Base-by-base conservation (phyloP, 2,888 invertebrate species). In the Caenorhabditis sulstoni region DNA sequence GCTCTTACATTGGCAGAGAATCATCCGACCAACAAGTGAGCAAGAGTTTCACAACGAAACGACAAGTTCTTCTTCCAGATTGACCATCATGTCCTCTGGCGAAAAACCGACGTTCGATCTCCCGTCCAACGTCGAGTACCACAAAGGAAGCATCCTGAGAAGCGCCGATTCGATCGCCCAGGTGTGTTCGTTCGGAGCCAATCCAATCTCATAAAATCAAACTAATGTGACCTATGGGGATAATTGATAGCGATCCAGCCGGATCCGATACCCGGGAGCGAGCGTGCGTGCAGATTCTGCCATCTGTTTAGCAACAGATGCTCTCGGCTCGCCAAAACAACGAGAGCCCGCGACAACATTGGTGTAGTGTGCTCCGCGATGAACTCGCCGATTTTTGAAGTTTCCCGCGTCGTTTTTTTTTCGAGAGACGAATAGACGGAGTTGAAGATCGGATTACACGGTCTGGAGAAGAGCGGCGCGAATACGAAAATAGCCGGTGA, bases 1-100 rank as follows among this genome's bases (percentile, higher is more conserved):
- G 84, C 84, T 2, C 62, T 86, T 9, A 84, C 80, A 7, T 50
- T 86, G 64, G 86, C 86, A 41, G 86, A 86, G 23, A 83, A 85
- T 18, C 79, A 85, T 49, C 79, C 82, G 4, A 44, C 76, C 11
- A 86, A 86, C 73, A 82, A 81, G 84, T 86, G 44, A 20, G 55
- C 22, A n/a, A n/a, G n/a, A n/a, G n/a, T n/a, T n/a, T n/a, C n/a
- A 22, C 11, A 12, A 41, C 9, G 12, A 14, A 41, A 14, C 14
- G 11, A 14, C 11, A 2, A 14, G 11, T 3, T 12, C 29, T 39
- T 57, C 44, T 59, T 76, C 39, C 59, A 84, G 84, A 49, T 41
- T 84, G 49, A 84, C 81, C 11, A 75, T 82, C 18, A 65, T 74
- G 58, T 29, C 71, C 11, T 67, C 78, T 9, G 80, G 75, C 29